Percentiles rank a stretch among this genome's conserved stretches.
phyloP scores from a whole-genome alignment of 2,113 vertebrate genomes.

The Spea bombifrons region DNA sequence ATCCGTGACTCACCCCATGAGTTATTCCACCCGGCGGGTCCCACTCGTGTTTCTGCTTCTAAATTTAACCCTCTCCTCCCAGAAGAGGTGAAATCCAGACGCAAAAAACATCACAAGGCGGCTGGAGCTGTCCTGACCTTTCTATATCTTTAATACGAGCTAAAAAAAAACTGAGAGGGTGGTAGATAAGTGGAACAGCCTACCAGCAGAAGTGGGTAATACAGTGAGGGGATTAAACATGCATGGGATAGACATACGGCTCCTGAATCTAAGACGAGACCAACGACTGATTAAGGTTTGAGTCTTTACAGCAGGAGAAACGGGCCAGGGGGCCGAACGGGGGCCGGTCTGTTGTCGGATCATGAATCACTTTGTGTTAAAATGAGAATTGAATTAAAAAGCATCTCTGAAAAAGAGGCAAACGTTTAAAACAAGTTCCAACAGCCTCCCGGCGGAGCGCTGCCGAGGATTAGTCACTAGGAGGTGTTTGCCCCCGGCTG shows the following conservation, averaged over 20 bases:
- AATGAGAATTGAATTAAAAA: background rate
- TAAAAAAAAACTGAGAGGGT: too few relatives aligned
- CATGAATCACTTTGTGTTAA: background rate
- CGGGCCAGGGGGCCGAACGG: too few relatives aligned
- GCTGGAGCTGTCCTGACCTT: background rate
- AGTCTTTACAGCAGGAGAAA: too few relatives aligned
- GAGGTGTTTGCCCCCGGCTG: background rate
- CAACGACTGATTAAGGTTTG: too few relatives aligned
- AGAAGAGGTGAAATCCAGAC: background rate
- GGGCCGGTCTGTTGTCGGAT: too few relatives aligned
- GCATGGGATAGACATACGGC: too few relatives aligned
- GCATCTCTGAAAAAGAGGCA: background rate
- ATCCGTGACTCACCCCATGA: background rate
- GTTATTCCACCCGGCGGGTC: background rate
- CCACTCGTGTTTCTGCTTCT: background rate
- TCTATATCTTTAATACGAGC: background rate
- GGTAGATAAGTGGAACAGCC: too few relatives aligned
- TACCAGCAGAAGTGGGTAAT: too few relatives aligned
- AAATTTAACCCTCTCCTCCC: background rate
- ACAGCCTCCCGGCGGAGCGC: background rate
- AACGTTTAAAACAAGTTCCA: background rate
- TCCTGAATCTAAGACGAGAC: too few relatives aligned
- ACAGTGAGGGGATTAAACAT: too few relatives aligned
- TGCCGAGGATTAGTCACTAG: constrained; percentile 11
- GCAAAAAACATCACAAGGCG: background rate